These are phyloP conservation scores for Australoheros facetus DNA, from an alignment of 2,797 vertebrate genomes.

Conservation along the genomic window DNA sequence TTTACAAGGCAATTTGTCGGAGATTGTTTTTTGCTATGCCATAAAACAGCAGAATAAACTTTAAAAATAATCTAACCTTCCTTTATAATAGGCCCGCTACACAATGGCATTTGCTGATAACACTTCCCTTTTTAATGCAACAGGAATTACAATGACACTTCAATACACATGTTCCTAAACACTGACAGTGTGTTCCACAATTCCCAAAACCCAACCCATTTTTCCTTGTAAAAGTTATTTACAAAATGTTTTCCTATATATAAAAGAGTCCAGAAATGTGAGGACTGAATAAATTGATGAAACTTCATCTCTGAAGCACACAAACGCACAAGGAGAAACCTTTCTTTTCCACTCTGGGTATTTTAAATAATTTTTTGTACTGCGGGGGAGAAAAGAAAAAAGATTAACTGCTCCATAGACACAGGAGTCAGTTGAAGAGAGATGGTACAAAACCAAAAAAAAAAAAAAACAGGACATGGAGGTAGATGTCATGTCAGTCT, in stretches of 20 bases:
- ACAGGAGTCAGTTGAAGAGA: constrained; percentile 43
- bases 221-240: constrained; percentile 27
- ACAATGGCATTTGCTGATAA: constrained; percentile 39
- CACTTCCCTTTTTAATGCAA: constrained; percentile 73
- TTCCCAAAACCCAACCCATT: constrained; percentile 30
- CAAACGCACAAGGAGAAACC: background rate
- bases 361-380: constrained; percentile 13
- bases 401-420: background rate
- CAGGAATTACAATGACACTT: constrained; percentile 63
- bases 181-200: constrained; percentile 22
- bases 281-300: background rate
- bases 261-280: background rate
- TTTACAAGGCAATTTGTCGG: constrained; percentile 63
- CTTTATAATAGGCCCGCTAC: constrained; percentile 52
- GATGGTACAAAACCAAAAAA: constrained; percentile 30
- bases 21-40: constrained; percentile 6
- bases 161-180: constrained; percentile 60
- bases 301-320: background rate
- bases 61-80: constrained; percentile 48
- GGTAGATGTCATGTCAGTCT: constrained; percentile 70
- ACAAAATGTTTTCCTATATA: constrained; percentile 9
- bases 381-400: background rate
- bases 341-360: background rate
- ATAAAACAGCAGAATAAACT: constrained; percentile 35
- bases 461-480: constrained; percentile 34